phyloP scores from a whole-genome alignment of 2,888 invertebrate genomes.

The Macrophya annulata region DNA sequence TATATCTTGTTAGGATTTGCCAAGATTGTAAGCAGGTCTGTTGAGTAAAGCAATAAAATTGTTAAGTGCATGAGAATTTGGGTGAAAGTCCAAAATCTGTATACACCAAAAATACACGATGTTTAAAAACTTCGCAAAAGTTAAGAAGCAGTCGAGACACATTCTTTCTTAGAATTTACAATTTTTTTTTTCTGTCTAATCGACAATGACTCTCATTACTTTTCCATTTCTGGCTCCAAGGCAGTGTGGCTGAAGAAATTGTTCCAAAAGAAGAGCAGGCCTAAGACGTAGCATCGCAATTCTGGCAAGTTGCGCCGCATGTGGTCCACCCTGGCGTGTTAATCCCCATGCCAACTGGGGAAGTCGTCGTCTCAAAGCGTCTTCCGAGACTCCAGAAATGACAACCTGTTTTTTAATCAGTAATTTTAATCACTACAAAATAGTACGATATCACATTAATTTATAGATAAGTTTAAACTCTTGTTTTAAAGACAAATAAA shows the following conservation, averaged over 20 bases:
- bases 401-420: conserved; percentile 64
- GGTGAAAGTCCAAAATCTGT: neutral
- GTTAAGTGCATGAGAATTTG: neutral
- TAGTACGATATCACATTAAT: neutral
- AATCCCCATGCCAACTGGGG: conserved; percentile 79
- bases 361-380: conserved; percentile 77
- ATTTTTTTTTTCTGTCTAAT: neutral
- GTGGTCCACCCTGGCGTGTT: conserved; percentile 80
- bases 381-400: conserved; percentile 73
- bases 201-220: conserved; percentile 63
- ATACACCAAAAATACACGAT: neutral
- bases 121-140: neutral
- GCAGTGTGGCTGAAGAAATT: conserved; percentile 80
- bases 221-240: conserved; percentile 76
- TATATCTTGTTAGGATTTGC: conserved; percentile 9
- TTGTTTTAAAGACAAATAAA: conserved; percentile 8
- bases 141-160: neutral
- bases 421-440: neutral
- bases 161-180: too few relatives aligned
- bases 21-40: neutral
- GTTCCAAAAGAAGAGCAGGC: conserved; percentile 81
- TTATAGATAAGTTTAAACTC: conserved; percentile 5
- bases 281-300: conserved; percentile 80
- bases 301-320: conserved; percentile 78
- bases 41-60: neutral